Conservation (phyloP, 2,113 vertebrate species). For the Dicerorhinus sumatrensis region DNA sequence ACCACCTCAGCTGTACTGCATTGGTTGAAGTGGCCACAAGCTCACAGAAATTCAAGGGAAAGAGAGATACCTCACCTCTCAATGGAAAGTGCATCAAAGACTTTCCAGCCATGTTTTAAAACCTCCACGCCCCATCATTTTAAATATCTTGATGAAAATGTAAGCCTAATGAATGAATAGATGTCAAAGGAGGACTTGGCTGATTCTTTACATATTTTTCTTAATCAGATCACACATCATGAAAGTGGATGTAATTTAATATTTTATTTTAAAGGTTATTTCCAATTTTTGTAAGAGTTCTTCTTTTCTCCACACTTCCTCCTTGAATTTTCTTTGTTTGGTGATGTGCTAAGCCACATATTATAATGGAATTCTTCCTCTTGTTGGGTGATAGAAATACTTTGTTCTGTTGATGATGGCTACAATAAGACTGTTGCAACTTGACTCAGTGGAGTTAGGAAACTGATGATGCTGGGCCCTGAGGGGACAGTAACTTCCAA, state of each 20-base stretch:
- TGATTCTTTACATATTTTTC: background rate
- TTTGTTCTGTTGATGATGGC: accelerated
- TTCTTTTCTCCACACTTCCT: background rate
- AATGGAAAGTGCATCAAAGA: background rate
- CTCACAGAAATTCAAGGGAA: background rate
- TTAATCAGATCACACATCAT: background rate
- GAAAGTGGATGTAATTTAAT: background rate
- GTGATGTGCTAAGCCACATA: background rate
- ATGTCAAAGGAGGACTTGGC: background rate
- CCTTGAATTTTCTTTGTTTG: background rate
- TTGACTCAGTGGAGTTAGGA: background rate
- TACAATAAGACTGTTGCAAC: background rate
- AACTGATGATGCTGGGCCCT: background rate
- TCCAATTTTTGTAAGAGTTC: background rate
- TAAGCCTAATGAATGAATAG: background rate
- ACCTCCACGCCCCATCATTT: background rate
- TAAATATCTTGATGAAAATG: background rate
- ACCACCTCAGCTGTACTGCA: background rate
- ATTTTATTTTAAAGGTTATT: background rate
- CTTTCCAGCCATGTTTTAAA: background rate
- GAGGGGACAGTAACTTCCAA: background rate
- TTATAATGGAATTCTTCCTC: background rate
- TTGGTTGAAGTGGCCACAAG: background rate
- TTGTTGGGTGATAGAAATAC: background rate
- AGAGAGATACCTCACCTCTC: background rate